A percentile compares a stretch with the other conserved stretches of the same genome.
phyloP scores from a whole-genome alignment of 1,140 invertebrate species.

The Diorhabda sublineata region DNA sequence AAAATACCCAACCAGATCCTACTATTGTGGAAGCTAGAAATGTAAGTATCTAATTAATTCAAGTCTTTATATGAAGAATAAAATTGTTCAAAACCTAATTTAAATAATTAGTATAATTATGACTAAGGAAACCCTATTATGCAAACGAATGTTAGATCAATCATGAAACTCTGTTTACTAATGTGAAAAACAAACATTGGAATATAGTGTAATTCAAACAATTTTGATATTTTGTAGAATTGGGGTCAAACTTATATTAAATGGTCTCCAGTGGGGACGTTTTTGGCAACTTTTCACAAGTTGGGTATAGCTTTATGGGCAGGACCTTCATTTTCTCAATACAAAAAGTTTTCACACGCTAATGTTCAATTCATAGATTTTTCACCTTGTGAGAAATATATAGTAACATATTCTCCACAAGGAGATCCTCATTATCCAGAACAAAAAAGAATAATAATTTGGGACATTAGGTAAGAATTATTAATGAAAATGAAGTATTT shows the following conservation, averaged over 20 bases:
- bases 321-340: conserved; percentile 86
- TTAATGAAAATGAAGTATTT: neutral
- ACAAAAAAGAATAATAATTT: conserved; percentile 78
- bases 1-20: conserved; percentile 87
- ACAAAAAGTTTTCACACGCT: conserved; percentile 85
- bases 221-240: conserved; percentile 52
- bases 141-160: too few species aligned
- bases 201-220: neutral
- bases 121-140: too few species aligned
- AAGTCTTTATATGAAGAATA: too few species aligned
- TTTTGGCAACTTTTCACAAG: conserved; percentile 92
- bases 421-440: conserved; percentile 60
- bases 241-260: conserved; percentile 95
- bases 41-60: conserved; percentile 51
- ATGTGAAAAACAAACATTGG: too few species aligned
- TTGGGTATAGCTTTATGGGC: conserved; percentile 96
- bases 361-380: conserved; percentile 96
- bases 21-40: conserved; percentile 75
- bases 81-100: too few species aligned
- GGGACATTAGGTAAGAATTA: conserved; percentile 76
- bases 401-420: conserved; percentile 86
- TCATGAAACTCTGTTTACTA: too few species aligned
- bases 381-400: conserved; percentile 95
- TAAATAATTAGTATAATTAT: too few species aligned
- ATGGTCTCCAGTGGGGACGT: conserved; percentile 97